Evolutionary conservation across 2,888 invertebrate genomes (phyloP).

Genomic region (Dynastes grantii): DNA sequence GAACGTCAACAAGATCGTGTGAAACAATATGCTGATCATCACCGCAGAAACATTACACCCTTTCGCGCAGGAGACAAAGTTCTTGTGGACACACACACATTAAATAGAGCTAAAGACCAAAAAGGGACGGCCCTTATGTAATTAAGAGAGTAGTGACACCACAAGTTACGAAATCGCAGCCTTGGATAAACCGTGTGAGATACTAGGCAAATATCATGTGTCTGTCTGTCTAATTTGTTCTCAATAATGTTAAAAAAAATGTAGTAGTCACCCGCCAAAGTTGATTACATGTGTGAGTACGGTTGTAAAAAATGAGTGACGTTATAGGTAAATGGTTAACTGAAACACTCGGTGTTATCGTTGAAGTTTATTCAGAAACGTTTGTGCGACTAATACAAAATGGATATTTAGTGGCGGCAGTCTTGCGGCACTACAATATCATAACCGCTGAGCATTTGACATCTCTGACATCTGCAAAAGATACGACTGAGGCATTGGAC

Average conservation of each 20-base stretch:
- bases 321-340: conserved; percentile 77
- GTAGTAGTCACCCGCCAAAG: conserved; percentile 40
- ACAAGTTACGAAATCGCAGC: too few species aligned
- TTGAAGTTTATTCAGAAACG: conserved; percentile 73
- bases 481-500: conserved; percentile 59
- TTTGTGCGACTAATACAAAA: conserved; percentile 75
- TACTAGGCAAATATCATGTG: too few species aligned
- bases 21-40: too few species aligned
- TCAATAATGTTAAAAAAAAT: background rate
- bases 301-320: conserved; percentile 44
- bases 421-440: conserved; percentile 75
- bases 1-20: too few species aligned
- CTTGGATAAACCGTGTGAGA: too few species aligned
- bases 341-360: conserved; percentile 72
- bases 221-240: too few species aligned
- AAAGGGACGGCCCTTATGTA: too few species aligned
- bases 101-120: too few species aligned
- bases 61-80: too few species aligned
- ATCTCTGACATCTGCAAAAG: conserved; percentile 67
- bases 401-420: conserved; percentile 74
- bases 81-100: too few species aligned
- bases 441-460: conserved; percentile 74
- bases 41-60: too few species aligned
- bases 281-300: conserved; percentile 6
- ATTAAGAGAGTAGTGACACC: too few species aligned